Evolutionary conservation across 2,113 vertebrate genomes (phyloP).

Genomic region (Henicopernis longicauda): DNA sequence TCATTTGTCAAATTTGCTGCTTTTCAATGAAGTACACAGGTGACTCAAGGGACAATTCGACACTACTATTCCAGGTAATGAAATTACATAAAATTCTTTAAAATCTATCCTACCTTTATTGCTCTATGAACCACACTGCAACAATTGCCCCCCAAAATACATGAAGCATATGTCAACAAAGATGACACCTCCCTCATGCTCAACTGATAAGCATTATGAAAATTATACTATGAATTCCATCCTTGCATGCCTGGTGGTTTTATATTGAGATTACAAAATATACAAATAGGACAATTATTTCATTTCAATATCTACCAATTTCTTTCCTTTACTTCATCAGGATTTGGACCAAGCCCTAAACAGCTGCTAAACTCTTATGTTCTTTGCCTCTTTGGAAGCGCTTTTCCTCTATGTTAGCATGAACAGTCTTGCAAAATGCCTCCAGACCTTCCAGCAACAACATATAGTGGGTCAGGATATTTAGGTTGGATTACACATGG

Average conservation of each 20-base stretch:
- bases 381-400: not conserved
- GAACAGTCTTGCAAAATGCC: not conserved
- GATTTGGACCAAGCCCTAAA: not conserved
- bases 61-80: not conserved
- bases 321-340: not conserved
- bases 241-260: not conserved
- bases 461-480: not conserved
- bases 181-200: not conserved
- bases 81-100: not conserved
- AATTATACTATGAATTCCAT: not conserved
- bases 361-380: not conserved
- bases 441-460: not conserved
- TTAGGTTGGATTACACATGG: not conserved
- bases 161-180: not conserved
- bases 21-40: not conserved
- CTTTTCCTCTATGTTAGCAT: not conserved
- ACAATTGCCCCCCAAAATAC: not conserved
- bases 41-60: not conserved
- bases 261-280: not conserved
- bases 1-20: not conserved
- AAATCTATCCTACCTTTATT: not conserved
- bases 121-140: not conserved
- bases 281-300: not conserved
- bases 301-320: not conserved
- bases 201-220: not conserved